These are phyloP conservation scores for Limosa lapponica DNA, from an alignment of 2,797 vertebrate genomes.

Conservation along the genomic window DNA sequence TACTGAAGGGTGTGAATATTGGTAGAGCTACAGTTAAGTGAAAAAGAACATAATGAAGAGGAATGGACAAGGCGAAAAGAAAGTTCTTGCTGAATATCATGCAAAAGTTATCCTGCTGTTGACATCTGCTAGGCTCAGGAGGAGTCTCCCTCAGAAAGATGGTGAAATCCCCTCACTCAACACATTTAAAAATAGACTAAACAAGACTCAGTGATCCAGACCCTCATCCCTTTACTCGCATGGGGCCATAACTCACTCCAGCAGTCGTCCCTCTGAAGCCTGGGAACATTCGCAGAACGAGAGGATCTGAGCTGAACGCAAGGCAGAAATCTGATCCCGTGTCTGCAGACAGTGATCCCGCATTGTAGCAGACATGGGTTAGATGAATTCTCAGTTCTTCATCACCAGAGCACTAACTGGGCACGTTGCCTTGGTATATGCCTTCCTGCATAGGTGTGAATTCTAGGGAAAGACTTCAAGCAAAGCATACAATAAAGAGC, in stretches of 20 bases:
- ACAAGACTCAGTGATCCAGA: conserved; percentile 8
- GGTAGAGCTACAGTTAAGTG: not conserved
- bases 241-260: not conserved
- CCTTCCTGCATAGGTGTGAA: not conserved
- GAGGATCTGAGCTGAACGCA: not conserved
- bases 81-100: not conserved
- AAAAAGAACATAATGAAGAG: not conserved
- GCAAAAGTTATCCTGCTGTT: not conserved
- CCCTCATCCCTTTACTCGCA: not conserved
- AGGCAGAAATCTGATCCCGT: not conserved
- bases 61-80: not conserved
- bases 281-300: not conserved
- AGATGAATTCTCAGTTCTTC: not conserved
- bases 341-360: not conserved
- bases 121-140: conserved; percentile 12
- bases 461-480: not conserved
- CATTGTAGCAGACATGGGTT: not conserved
- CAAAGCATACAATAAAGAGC: not conserved
- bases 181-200: conserved; percentile 36
- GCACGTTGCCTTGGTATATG: not conserved
- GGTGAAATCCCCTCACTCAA: conserved; percentile 1
- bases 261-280: not conserved
- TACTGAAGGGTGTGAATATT: not conserved
- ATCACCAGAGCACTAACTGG: not conserved
- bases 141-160: not conserved